Evolutionary conservation across 2,113 vertebrate genomes (phyloP).

Genomic region (Oreochromis tanganicae): DNA sequence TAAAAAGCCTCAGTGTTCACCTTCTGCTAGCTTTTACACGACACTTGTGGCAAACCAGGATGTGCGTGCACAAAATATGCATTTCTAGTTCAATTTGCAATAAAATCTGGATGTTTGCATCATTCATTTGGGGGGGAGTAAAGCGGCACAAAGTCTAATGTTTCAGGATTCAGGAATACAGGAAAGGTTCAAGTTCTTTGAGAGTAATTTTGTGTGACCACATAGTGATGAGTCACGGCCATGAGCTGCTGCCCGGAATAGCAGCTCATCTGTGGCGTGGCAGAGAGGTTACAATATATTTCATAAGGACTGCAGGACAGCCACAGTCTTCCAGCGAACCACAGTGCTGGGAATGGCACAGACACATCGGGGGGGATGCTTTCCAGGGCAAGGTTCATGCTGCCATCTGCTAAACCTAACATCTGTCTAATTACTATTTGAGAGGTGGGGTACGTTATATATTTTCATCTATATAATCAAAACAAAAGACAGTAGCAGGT

Average conservation of each 20-base stretch:
- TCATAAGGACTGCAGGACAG: conserved; percentile 24
- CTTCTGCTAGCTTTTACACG: background rate
- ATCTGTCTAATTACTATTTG: background rate
- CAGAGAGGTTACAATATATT: conserved; percentile 17
- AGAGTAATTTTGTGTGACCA: conserved; percentile 47
- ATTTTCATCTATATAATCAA: background rate
- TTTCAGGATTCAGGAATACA: conserved; percentile 38
- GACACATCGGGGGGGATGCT: background rate
- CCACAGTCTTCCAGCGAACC: background rate
- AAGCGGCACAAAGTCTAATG: background rate
- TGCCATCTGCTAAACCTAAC: background rate
- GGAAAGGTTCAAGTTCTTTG: conserved; percentile 30
- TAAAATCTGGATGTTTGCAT: background rate
- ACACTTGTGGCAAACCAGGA: background rate
- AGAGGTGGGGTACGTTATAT: background rate
- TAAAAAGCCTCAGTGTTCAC: background rate
- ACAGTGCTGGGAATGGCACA: conserved; percentile 7
- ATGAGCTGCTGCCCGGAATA: conserved; percentile 57
- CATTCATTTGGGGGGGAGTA: background rate
- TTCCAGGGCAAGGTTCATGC: conserved; percentile 4
- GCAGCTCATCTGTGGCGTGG: conserved; percentile 47
- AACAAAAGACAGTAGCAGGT: background rate
- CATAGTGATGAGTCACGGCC: conserved; percentile 58
- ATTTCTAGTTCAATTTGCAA: background rate
- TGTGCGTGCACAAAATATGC: background rate